These are phyloP conservation scores for Ciconia nigra DNA, from an alignment of 2,797 vertebrate species.

Conservation along the genomic window DNA sequence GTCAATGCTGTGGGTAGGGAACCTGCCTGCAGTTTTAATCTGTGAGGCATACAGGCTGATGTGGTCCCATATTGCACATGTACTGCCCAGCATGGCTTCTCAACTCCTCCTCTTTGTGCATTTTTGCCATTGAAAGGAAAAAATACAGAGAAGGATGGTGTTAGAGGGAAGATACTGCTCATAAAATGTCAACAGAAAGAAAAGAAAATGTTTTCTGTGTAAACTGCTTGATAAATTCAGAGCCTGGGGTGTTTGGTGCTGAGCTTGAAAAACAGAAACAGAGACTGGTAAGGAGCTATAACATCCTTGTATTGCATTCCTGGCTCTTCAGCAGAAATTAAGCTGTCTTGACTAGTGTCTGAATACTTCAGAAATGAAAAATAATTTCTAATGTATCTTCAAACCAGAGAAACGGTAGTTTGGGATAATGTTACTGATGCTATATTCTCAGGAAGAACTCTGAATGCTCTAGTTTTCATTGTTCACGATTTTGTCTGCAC, in stretches of 20 bases:
- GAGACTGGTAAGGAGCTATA: background rate
- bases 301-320: no score
- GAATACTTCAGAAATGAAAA: background rate
- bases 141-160: accelerated
- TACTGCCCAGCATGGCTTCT: background rate
- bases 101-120: background rate
- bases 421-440: background rate
- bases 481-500: background rate
- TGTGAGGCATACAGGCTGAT: accelerated
- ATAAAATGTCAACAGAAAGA: background rate
- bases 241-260: accelerated
- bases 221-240: background rate
- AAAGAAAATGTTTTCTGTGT: background rate
- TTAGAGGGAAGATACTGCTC: background rate
- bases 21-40: background rate
- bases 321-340: background rate
- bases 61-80: accelerated
- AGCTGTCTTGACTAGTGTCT: background rate
- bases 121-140: background rate
- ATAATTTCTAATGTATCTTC: background rate
- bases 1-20: background rate
- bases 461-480: background rate
- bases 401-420: background rate
- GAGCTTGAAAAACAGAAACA: background rate
- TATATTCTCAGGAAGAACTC: background rate